Evolutionary conservation across 2,797 vertebrate species (phyloP).

Genomic region (Hirundo rustica): DNA sequence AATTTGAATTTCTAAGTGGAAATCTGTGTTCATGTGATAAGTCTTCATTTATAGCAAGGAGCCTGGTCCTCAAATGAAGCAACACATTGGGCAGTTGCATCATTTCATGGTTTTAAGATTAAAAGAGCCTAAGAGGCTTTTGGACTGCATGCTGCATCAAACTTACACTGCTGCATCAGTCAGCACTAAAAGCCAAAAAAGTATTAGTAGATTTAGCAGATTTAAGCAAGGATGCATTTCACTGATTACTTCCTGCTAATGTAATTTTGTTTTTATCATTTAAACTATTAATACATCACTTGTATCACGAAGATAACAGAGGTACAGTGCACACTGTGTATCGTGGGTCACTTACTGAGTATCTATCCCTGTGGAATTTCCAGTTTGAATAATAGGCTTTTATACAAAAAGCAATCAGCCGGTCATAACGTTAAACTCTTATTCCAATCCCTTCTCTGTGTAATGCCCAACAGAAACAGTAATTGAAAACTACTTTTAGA

Average conservation of each 20-base stretch:
- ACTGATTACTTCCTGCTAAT: constrained; percentile 71
- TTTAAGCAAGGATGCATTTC: constrained; percentile 66
- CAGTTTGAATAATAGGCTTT: neutral
- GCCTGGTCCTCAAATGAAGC: neutral
- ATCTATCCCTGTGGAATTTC: neutral
- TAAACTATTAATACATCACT: constrained; percentile 29
- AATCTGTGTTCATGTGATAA: neutral
- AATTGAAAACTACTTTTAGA: neutral
- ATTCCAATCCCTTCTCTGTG: neutral
- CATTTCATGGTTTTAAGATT: constrained; percentile 53
- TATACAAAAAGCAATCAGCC: neutral
- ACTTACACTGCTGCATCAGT: constrained; percentile 40
- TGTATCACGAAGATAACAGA: neutral
- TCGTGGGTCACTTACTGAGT: neutral
- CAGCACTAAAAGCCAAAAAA: constrained; percentile 53
- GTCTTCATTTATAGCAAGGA: neutral
- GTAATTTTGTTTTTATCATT: constrained; percentile 61
- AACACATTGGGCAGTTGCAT: neutral
- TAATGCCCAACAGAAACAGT: neutral
- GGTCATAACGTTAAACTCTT: neutral
- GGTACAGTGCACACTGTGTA: accelerated
- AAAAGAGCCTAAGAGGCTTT: constrained; percentile 66
- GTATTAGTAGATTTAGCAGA: constrained; percentile 53
- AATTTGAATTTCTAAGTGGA: neutral
- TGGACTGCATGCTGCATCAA: constrained; percentile 26